Base-by-base conservation (phyloP, 2,113 vertebrate species). In the Microtus oregoni region DNA sequence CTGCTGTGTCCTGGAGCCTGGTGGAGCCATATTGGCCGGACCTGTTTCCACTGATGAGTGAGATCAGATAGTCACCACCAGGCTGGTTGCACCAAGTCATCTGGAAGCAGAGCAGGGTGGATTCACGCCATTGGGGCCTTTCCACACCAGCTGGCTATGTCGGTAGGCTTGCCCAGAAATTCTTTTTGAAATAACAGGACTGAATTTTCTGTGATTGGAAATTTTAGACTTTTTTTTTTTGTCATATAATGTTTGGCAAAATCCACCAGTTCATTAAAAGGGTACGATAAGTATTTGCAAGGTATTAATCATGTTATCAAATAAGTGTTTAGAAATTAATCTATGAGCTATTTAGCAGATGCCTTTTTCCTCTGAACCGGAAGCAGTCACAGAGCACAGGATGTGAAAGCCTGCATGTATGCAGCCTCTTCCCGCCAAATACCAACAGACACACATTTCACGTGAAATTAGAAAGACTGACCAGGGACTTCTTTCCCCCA, bases 401-500 rank as follows among this genome's bases (percentile, higher is more conserved):
- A 75, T 87, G 15, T 24, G 65, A 94, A 68, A 89, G 83, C 81
- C 88, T 91, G 58, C 44, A 22, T 13, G 0, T 19, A 17, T 28
- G 17, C 41, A 75, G 67, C 67, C 72, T 96, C 44, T 95, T 96
- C 91, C 68, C 72, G 94, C 94, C 92, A 95, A 95, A 92, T 89
- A 93, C 78, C 86, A 95, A 90, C 90, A 96, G 88, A 96, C 67
- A 91, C 9, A 30, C 73, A 95, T 52, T 95, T 89, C 95, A 26
- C 58, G 58, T 97, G 95, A 88, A 91, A 92, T 97, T 79, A 92
- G 77, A 89, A 91, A 96, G 89, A 94, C 15, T 93, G 85, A 96
- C 63, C n/a, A 9, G 63, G 81, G 38, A 77, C 32, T 77, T 41
- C 41, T 72, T 67, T 2, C 6, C 55, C 9, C 58, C 94, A 82